Conservation (phyloP, 1,140 invertebrate species). For the Lepidostoma basale region DNA sequence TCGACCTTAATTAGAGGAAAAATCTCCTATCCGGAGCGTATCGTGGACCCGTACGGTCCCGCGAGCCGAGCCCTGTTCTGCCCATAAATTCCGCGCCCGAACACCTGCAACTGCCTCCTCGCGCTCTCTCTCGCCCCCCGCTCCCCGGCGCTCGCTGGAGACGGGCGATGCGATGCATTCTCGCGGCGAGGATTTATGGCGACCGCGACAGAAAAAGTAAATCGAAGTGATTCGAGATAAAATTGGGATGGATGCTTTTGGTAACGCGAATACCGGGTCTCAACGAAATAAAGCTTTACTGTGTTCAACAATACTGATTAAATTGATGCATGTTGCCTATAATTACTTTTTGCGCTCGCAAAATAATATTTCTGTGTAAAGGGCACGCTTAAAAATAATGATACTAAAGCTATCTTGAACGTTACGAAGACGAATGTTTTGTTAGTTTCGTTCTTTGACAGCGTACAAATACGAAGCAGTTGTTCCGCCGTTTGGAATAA, state of each 20-base stretch:
- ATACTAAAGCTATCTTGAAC: no score
- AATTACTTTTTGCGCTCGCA: no score
- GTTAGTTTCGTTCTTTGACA: slow-evolving; percentile 2
- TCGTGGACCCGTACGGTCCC: neutral
- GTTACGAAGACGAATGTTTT: neutral
- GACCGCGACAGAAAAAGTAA: slow-evolving; percentile 26
- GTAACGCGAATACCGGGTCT: neutral
- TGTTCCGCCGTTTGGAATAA: slow-evolving; percentile 1
- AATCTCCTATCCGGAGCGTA: slow-evolving; percentile 23
- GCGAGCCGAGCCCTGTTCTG: neutral
- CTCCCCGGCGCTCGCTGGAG: neutral
- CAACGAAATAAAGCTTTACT: neutral
- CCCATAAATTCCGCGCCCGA: slow-evolving; percentile 29
- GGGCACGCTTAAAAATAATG: no score
- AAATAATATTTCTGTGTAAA: no score
- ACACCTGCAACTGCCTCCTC: slow-evolving; percentile 31
- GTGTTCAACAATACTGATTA: neutral
- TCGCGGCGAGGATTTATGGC: slow-evolving; percentile 34
- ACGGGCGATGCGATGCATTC: slow-evolving; percentile 27
- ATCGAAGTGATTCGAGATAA: slow-evolving; percentile 19
- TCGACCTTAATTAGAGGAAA: slow-evolving; percentile 36
- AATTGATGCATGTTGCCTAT: neutral
- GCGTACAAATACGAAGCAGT: slow-evolving; percentile 1
- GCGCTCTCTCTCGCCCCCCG: neutral
- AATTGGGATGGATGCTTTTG: slow-evolving; percentile 16